These are phyloP conservation scores for rat (Rattus norvegicus) DNA, from an alignment of 2,113 vertebrate genomes.

Conservation along the genomic window DNA sequence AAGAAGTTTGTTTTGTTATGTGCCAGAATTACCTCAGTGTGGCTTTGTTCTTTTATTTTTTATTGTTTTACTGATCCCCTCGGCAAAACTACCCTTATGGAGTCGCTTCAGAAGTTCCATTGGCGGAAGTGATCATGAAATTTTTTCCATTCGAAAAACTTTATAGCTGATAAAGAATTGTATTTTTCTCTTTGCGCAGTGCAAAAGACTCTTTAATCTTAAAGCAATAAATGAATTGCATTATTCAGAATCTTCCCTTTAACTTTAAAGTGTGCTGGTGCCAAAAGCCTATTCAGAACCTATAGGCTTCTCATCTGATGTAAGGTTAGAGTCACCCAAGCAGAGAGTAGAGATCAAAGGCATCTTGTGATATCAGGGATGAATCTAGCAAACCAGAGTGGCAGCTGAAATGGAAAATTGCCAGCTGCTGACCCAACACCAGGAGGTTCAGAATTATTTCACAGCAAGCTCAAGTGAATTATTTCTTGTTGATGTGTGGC, in stretches of 20 bases:
- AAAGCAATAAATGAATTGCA: conserved; percentile 51
- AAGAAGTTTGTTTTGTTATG: conserved; percentile 19
- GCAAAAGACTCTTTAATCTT: conserved; percentile 47
- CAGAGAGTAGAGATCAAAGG: neutral
- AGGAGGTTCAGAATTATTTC: conserved; percentile 61
- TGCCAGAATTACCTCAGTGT: neutral
- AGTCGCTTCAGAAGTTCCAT: neutral
- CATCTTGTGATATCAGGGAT: neutral
- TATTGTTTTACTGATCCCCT: neutral
- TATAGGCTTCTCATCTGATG: neutral
- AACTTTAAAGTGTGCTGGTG: neutral
- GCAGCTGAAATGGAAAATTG: conserved; percentile 70
- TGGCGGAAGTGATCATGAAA: conserved; percentile 30
- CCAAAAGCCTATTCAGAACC: neutral
- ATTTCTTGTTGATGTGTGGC: conserved; percentile 58
- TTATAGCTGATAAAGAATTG: conserved; percentile 30
- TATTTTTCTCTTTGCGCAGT: conserved; percentile 37
- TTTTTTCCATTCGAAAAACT: conserved; percentile 2
- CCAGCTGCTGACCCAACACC: conserved; percentile 43
- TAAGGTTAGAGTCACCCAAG: neutral
- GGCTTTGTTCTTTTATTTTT: neutral
- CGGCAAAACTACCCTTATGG: neutral
- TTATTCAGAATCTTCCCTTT: neutral
- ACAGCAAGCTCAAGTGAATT: conserved; percentile 56
- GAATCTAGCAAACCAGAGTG: neutral